These are phyloP conservation scores for Neocrepidodera transversa DNA, from an alignment of 2,888 invertebrate genomes.

Conservation along the genomic window DNA sequence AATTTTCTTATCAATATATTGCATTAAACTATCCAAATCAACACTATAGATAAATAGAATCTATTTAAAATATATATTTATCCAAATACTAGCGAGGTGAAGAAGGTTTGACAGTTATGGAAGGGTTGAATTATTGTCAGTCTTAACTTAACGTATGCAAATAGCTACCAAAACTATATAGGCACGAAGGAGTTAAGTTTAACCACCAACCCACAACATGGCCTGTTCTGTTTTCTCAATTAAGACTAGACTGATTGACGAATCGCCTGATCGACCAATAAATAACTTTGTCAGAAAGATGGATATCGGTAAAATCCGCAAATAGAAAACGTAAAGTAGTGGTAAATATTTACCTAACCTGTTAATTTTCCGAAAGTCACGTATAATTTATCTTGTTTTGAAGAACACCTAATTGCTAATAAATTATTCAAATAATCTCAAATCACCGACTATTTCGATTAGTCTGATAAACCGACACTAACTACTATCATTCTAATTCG, in stretches of 20 bases:
- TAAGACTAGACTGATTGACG: conserved; percentile 41
- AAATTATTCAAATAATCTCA: no score
- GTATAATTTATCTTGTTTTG: no score
- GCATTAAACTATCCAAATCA: no score
- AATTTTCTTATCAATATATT: no score
- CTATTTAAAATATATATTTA: conserved; percentile 19
- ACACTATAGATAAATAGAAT: no score
- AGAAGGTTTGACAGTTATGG: conserved; percentile 45
- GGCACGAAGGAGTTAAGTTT: conserved; percentile 22
- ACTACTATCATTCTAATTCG: neutral
- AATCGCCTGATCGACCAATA: conserved; percentile 42
- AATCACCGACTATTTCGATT: neutral
- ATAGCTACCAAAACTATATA: conserved; percentile 24
- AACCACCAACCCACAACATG: conserved; percentile 36
- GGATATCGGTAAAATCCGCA: neutral
- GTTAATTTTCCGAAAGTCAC: no score
- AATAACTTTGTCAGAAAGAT: conserved; percentile 34
- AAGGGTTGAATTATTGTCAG: conserved; percentile 47
- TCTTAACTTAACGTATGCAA: conserved; percentile 42
- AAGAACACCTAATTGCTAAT: no score
- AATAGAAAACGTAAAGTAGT: no score
- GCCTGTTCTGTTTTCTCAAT: conserved; percentile 34
- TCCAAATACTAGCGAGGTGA: conserved; percentile 38
- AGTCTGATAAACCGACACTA: neutral
- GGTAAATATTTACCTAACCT: no score